Evolutionary conservation across 2,113 vertebrate species (phyloP), one percentile per base, ranked within the genome.

Genomic region (Lontra canadensis): DNA sequence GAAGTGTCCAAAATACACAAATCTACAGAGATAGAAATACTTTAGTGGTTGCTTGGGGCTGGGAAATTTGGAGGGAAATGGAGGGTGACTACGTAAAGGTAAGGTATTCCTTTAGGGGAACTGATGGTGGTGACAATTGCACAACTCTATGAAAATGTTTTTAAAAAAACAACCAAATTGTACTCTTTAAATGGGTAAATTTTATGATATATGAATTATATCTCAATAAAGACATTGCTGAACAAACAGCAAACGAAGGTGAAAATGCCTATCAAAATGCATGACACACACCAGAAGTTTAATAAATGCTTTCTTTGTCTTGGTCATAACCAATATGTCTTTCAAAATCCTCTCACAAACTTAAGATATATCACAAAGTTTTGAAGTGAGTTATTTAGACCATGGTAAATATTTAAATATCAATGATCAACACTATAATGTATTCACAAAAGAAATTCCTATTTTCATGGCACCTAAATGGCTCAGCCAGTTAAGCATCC

Each of bases 301-400:
- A 76, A 21, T 67, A 82, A 90, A 42, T 65, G 25, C 0, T 26
- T 57, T 79, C 29, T 83, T 78, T 29, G 39, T 87, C 74, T 74
- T 78, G 49, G 76, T 88, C 88, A 78, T 76, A 92, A 82, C 7
- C 36, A 36, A 69, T 34, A 7, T 29, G 34, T 55, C 21, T 73
- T 89, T 79, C 63, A 80, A 87, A 94, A 80, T 86, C 44, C n/a
- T 94, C 11, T 91, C n/a, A 63, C n/a, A 90, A 90, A n/a, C 21
- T 34, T 90, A 61, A 55, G 29, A 18, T n/a, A 96, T 63, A 80
- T 87, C 49, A 74, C 26, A 81, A 94, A 36, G 7, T 8, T 93
- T 57, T 89, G 42, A 84, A 44, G 25, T 90, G 11, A 76, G 81
- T 93, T 26, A n/a, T 18, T 82, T 78, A 83, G n/a, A 47, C 9